Evolutionary conservation across 2,113 vertebrate genomes (phyloP).

Genomic region (Mobula hypostoma): DNA sequence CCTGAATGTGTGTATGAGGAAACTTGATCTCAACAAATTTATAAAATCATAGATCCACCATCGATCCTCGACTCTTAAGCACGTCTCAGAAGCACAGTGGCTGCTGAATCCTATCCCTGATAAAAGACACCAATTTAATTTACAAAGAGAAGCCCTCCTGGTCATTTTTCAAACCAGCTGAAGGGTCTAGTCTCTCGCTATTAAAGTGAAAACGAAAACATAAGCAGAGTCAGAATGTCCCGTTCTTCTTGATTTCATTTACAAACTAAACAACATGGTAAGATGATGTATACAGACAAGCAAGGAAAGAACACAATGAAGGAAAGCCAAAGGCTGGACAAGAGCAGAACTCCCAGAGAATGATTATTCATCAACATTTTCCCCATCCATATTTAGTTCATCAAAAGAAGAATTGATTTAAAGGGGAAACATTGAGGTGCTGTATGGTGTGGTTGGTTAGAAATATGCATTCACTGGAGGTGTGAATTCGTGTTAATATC

Average conservation of each 20-base stretch:
- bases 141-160: constrained; percentile 26
- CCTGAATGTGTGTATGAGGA: constrained; percentile 34
- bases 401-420: constrained; percentile 48
- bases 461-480: neutral
- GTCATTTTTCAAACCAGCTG: constrained; percentile 1
- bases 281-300: neutral
- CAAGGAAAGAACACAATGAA: neutral
- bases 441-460: constrained; percentile 45
- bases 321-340: neutral
- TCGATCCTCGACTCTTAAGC: constrained; percentile 16
- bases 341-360: neutral
- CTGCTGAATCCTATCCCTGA: constrained; percentile 10
- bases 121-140: constrained; percentile 36
- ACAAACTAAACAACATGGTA: neutral
- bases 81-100: neutral
- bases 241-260: neutral
- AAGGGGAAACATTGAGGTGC: constrained; percentile 71
- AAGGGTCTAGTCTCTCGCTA: neutral
- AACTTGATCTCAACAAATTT: constrained; percentile 36
- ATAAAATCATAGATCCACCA: constrained; percentile 35
- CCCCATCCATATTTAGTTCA: constrained; percentile 53
- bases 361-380: neutral
- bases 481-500: neutral
- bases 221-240: constrained; percentile 2
- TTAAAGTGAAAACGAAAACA: constrained; percentile 22